A percentile compares a stretch with the other conserved stretches of the same genome.
Evolutionary conservation across 2,113 vertebrate genomes (phyloP).

Genomic region (Heterotilapia buettikoferi): DNA sequence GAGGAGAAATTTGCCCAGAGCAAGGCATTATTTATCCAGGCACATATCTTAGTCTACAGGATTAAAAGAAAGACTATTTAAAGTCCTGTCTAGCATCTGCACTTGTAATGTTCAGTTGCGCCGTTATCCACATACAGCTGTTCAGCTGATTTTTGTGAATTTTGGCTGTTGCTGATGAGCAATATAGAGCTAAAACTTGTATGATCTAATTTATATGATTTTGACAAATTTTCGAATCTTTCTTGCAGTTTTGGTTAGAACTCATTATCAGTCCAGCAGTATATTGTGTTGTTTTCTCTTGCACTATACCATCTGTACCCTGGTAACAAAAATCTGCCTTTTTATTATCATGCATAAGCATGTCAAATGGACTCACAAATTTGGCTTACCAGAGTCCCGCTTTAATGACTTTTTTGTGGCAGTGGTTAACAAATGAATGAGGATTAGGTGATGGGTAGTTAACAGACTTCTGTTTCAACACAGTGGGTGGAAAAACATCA

Average conservation of each 20-base stretch:
- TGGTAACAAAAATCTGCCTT: not conserved
- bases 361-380: not conserved
- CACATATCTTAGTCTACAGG: not conserved
- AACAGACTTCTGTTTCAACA: not conserved
- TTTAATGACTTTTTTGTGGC: not conserved
- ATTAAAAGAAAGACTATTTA: not conserved
- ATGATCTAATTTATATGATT: not conserved
- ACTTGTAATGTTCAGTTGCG: not conserved
- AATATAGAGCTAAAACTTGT: not conserved
- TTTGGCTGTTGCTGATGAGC: not conserved
- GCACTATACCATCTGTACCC: not conserved
- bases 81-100: not conserved
- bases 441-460: not conserved
- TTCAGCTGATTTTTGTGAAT: not conserved
- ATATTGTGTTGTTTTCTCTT: not conserved
- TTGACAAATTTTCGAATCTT: not conserved
- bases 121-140: not conserved
- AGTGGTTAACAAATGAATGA: not conserved
- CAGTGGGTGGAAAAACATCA: not conserved
- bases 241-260: not conserved
- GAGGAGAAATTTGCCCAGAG: not conserved
- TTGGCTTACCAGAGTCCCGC: not conserved
- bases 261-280: not conserved
- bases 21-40: not conserved
- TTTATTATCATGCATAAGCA: not conserved